phyloP scores from a whole-genome alignment of 2,113 vertebrate species.

The Pampusana beccarii region DNA sequence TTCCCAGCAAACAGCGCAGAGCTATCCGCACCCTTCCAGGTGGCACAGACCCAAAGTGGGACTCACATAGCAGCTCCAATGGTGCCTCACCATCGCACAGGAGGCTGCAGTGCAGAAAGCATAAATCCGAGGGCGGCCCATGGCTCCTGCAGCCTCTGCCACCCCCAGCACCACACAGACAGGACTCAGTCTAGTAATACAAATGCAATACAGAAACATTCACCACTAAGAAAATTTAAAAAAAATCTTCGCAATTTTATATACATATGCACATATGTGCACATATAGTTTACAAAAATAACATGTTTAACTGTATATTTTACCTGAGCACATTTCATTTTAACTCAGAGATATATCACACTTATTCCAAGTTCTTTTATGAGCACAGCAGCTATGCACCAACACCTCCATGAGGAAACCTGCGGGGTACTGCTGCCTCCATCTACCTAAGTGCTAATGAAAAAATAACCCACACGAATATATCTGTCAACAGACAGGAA shows the following conservation, averaged over 20 bases:
- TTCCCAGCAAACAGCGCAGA: background rate
- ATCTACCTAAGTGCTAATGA: background rate
- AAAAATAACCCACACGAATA: constrained; percentile 1
- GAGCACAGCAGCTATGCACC: background rate
- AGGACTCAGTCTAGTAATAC: background rate
- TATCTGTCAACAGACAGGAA: background rate
- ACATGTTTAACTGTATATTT: background rate
- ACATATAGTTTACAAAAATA: background rate
- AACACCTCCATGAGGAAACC: background rate
- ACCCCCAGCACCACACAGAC: background rate
- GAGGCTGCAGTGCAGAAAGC: background rate
- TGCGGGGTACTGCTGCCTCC: background rate
- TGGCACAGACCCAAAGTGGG: background rate
- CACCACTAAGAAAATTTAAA: background rate
- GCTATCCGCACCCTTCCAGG: accelerated
- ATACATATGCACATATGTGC: background rate
- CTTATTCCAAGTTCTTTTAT: background rate
- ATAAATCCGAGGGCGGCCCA: background rate
- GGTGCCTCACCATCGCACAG: accelerated
- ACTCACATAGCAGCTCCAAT: background rate
- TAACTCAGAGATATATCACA: background rate
- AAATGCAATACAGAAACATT: background rate
- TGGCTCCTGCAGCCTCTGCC: background rate
- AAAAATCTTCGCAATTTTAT: background rate
- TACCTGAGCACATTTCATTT: background rate